These are phyloP conservation scores for Acleris sparsana DNA, from an alignment of 2,888 invertebrate species.

Conservation along the genomic window DNA sequence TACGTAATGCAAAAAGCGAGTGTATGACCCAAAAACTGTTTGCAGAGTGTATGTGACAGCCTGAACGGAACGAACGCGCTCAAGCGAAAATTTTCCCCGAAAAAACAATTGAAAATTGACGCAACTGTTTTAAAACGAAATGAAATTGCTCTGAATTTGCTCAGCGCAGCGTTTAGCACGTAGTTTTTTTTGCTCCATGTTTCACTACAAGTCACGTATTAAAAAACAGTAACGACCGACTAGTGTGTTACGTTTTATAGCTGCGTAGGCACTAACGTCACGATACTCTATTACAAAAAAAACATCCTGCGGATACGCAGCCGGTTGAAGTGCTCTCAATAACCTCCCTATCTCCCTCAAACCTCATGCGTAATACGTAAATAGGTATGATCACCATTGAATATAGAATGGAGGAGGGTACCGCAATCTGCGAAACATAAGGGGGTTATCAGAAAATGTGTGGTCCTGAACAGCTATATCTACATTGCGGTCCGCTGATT, in stretches of 20 bases:
- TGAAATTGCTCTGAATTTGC: slow-evolving; percentile 27
- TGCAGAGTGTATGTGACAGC: slow-evolving; percentile 33
- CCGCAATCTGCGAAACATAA: slow-evolving; percentile 3
- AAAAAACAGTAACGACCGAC: too few relatives aligned
- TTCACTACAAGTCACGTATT: too few relatives aligned
- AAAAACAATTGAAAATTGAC: slow-evolving; percentile 33
- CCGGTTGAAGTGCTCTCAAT: not conserved
- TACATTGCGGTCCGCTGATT: slow-evolving; percentile 64
- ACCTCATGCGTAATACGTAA: slow-evolving; percentile 10
- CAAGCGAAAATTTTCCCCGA: slow-evolving; percentile 18
- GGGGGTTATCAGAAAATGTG: slow-evolving; percentile 40
- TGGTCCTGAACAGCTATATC: slow-evolving; percentile 45
- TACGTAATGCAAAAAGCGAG: slow-evolving; percentile 23
- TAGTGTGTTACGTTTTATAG: too few relatives aligned
- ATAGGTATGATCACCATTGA: not conserved
- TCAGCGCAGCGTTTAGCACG: not conserved
- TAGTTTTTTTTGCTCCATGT: not conserved
- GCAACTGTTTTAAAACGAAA: slow-evolving; percentile 33
- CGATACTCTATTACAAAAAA: not conserved
- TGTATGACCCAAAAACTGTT: slow-evolving; percentile 19
- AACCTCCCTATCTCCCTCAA: slow-evolving; percentile 6
- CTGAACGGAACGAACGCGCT: slow-evolving; percentile 11
- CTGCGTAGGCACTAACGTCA: not conserved
- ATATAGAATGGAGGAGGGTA: slow-evolving; percentile 10
- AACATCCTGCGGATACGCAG: not conserved